These are phyloP conservation scores for Eupithecia exiguata DNA, from an alignment of 2,888 invertebrate genomes.

Conservation along the genomic window DNA sequence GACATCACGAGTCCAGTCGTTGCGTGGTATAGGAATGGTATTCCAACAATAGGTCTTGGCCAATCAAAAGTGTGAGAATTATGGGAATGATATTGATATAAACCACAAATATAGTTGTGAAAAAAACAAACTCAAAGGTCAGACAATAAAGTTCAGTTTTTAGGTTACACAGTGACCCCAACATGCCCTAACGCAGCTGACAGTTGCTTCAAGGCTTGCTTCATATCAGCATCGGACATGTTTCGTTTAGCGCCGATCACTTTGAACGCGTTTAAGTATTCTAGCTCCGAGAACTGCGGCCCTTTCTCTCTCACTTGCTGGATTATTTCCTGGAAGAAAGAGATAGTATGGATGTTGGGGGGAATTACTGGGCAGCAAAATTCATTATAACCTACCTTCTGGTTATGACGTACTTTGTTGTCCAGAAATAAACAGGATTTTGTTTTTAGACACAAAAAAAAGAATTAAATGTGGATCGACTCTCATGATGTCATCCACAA, in stretches of 20 bases:
- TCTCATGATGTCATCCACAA: neutral
- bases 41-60: neutral
- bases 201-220: slow-evolving; percentile 89
- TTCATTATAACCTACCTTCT: no score
- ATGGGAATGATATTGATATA: neutral
- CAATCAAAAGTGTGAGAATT: neutral
- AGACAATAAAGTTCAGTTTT: neutral
- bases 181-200: slow-evolving; percentile 93
- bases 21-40: no score
- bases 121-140: neutral
- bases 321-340: slow-evolving; percentile 88
- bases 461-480: no score
- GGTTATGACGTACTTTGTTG: neutral
- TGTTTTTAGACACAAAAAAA: no score
- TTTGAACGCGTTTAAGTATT: slow-evolving; percentile 93
- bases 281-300: slow-evolving; percentile 93
- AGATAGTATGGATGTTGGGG: neutral
- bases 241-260: slow-evolving; percentile 87
- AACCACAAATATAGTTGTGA: neutral
- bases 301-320: slow-evolving; percentile 93
- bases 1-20: no score
- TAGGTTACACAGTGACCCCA: slow-evolving; percentile 88
- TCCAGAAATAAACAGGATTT: no score
- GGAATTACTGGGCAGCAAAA: no score
- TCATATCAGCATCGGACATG: slow-evolving; percentile 82